Base-by-base conservation (phyloP, 2,113 vertebrate genomes). In the Azemiops feae region DNA sequence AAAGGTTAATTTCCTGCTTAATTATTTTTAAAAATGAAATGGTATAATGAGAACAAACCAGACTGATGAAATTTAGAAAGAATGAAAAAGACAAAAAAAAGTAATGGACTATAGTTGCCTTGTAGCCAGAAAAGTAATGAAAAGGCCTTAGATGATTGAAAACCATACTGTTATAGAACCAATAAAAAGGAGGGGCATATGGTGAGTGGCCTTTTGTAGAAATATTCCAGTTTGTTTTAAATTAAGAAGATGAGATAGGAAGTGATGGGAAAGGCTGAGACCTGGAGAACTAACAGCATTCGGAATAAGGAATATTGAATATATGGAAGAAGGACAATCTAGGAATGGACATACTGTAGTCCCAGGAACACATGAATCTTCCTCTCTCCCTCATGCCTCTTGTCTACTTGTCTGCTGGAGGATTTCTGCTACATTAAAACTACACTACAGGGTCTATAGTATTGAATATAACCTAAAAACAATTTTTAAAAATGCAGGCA, bases 21-120 rank as follows among this genome's bases (percentile, higher is more conserved):
- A 86, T 60, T 27, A 87, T 88, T 25, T 23, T 47, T 86, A 18
- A 94, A 64, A 87, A 91, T 94, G 94, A 91, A 34, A 45, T 69
- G 8, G 23, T 88, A 45, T 69, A 25, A 27, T 30, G 88, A 81
- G 85, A 34, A 96, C 93, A 94, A 95, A 94, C 12, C 53, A 94
- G 94, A 91, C 92, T 91, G 91, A 92, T 81, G 89, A 95, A 96
- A 91, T 86, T 91, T 45, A 94, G 53, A 89, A 88, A 74, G 52
- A 74, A 23, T n/a, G 52, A 8, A 52, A 57, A 50, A 54, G 57
- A 85, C 34, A 89, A 88, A 69, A 47, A 47, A 16, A 57, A 86
- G 12, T 34, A 20, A 89, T 89, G 14, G 11, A 43, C 22, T 34
- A 25, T 10, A 58, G 53, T 53, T 74, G 89, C 47, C 12, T 50